Percentiles rank a stretch among this genome's conserved stretches.
Conservation (phyloP, 2,888 invertebrate genomes). For the Siphlonurus alternatus region DNA sequence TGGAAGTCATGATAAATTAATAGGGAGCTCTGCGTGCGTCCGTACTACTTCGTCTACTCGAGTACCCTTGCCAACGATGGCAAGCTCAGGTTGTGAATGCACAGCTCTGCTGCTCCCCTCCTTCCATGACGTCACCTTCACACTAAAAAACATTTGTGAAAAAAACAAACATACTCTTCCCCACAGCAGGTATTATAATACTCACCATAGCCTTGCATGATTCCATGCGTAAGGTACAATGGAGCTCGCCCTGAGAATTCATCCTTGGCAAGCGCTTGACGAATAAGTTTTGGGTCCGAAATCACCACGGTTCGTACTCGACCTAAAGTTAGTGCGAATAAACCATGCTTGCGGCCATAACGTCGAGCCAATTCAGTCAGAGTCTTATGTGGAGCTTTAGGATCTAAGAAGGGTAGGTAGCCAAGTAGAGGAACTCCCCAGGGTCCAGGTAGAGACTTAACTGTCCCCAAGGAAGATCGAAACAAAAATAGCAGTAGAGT, state of each 20-base stretch:
- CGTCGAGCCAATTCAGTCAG: conserved; percentile 44
- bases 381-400: conserved; percentile 49
- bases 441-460: conserved; percentile 55
- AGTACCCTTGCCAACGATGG: too few relatives aligned
- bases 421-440: conserved; percentile 62
- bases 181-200: too few relatives aligned
- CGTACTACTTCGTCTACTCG: too few relatives aligned
- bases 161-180: too few relatives aligned
- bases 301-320: conserved; percentile 38
- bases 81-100: too few relatives aligned
- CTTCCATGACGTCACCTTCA: too few relatives aligned
- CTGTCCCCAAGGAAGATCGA: neutral
- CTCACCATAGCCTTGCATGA: conserved; percentile 76
- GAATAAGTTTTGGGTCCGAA: conserved; percentile 52
- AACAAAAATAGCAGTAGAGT: conserved; percentile 6
- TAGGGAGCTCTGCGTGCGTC: too few relatives aligned
- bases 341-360: conserved; percentile 35
- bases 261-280: conserved; percentile 54
- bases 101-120: too few relatives aligned
- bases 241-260: conserved; percentile 61
- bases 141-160: too few relatives aligned
- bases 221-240: conserved; percentile 66
- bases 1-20: too few relatives aligned
- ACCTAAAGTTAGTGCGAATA: conserved; percentile 5
- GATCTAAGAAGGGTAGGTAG: conserved; percentile 55